Evolutionary conservation across 2,888 invertebrate genomes (phyloP), one percentile per base, ranked within the genome.

Genomic region (Ormia ochracea): DNA sequence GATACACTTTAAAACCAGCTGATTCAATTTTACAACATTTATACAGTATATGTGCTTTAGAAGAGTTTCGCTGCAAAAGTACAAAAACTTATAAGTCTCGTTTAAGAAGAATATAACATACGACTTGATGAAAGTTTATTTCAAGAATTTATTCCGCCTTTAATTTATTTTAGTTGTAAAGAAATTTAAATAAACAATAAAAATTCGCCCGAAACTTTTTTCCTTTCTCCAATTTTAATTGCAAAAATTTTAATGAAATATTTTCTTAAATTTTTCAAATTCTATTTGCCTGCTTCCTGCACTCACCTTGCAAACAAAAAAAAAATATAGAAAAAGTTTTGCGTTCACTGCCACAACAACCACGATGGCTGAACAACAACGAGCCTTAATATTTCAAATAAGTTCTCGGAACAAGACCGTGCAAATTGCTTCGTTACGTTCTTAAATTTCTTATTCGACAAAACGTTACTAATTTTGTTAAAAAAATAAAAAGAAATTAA

Each of bases 331-430:
- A 19, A 31, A 28, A 12, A 43, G n/a, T 19, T 41, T 41, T 14
- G 17, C 17, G 7, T n/a, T 45, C 31, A 4, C 7, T 28, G 9
- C 19, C 21, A 12, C 12, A 31, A 45, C 19, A 17, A 31, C n/a
- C n/a, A n/a, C 12, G 17, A 58, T 9, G 36, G 38, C 10, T 0
- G 21, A 17, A 19, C 59, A 33, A n/a, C n/a, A n/a, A n/a, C 33
- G 4, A 48, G 17, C 9, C 50, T 21, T 26, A 36, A 23, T 38
- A 38, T 28, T 65, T 50, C 7, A 23, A 65, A 36, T 7, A 36
- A 36, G 48, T 21, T 56, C 33, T 36, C 33, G 23, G 50, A 48
- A 48, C 48, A 65, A 65, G 38, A 65, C 12, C 26, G 12, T 23
- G 7, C 33, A 65, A 28, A 7, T 50, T 50, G 33, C n/a, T 38